Evolutionary conservation across 1,140 invertebrate genomes (phyloP).

Genomic region (Heliconius congener): DNA sequence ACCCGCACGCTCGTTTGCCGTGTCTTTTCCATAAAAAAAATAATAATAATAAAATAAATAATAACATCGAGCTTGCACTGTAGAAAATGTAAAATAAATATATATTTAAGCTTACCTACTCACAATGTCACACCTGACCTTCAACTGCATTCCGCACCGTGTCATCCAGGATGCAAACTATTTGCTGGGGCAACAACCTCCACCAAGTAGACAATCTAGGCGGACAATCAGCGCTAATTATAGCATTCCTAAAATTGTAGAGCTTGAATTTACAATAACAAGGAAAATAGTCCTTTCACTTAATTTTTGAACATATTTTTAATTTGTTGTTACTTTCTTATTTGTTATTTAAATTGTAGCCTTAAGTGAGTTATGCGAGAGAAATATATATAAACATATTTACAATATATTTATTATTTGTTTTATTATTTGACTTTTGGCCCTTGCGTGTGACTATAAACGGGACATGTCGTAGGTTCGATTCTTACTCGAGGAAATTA

Average conservation of each 20-base stretch:
- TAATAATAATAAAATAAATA: not conserved
- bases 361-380: too few relatives aligned
- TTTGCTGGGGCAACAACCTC: conserved; percentile 34
- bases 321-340: not conserved
- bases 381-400: too few relatives aligned
- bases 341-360: too few relatives aligned
- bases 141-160: conserved; percentile 26
- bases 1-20: too few relatives aligned
- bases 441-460: too few relatives aligned
- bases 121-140: conserved; percentile 24
- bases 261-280: not conserved
- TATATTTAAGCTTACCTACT: not conserved
- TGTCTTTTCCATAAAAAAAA: too few relatives aligned
- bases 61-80: not conserved
- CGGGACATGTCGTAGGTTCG: too few relatives aligned
- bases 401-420: too few relatives aligned
- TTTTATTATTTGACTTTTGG: too few relatives aligned
- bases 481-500: too few relatives aligned
- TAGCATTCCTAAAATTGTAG: conserved; percentile 15
- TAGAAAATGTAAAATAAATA: not conserved
- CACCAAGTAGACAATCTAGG: conserved; percentile 30
- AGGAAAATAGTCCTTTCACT: not conserved
- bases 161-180: conserved; percentile 38
- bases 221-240: conserved; percentile 33
- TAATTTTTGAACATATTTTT: not conserved